Evolutionary conservation across 2,888 invertebrate species (phyloP).

Genomic region (Pristionchus exspectatus): DNA sequence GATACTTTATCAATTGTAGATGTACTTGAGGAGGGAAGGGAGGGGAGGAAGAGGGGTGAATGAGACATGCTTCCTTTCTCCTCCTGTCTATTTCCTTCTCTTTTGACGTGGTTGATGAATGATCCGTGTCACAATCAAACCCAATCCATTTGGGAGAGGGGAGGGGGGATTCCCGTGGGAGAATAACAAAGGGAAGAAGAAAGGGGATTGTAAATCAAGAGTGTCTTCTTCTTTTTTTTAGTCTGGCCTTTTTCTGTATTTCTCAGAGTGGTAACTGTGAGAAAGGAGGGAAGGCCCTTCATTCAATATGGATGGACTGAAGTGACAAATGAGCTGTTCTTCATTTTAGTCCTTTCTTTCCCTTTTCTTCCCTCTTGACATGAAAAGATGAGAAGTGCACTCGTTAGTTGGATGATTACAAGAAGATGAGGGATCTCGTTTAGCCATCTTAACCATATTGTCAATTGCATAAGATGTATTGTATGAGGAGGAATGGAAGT

Average conservation of each 20-base stretch:
- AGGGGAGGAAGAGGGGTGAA: neutral
- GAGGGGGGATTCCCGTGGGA: neutral
- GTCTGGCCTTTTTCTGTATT: neutral
- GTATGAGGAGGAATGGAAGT: neutral
- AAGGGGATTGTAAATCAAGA: neutral
- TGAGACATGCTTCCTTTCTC: neutral
- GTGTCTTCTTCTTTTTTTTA: neutral
- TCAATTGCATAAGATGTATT: neutral
- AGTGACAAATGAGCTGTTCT: constrained; percentile 8
- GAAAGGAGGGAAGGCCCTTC: neutral
- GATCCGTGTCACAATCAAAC: constrained; percentile 24
- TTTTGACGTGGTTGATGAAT: neutral
- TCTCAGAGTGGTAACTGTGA: neutral
- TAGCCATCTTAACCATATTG: neutral
- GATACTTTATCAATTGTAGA: neutral
- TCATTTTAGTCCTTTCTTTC: constrained; percentile 1
- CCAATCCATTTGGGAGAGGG: constrained; percentile 1
- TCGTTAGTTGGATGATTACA: neutral
- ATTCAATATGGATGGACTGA: neutral
- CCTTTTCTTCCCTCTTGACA: constrained; percentile 23
- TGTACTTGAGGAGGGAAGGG: neutral
- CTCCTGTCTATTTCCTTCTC: constrained; percentile 5
- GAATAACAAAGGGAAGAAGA: neutral
- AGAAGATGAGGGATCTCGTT: neutral
- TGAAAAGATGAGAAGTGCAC: constrained; percentile 10